Conservation (phyloP, 2,113 vertebrate genomes). For the Maccullochella peelii region DNA sequence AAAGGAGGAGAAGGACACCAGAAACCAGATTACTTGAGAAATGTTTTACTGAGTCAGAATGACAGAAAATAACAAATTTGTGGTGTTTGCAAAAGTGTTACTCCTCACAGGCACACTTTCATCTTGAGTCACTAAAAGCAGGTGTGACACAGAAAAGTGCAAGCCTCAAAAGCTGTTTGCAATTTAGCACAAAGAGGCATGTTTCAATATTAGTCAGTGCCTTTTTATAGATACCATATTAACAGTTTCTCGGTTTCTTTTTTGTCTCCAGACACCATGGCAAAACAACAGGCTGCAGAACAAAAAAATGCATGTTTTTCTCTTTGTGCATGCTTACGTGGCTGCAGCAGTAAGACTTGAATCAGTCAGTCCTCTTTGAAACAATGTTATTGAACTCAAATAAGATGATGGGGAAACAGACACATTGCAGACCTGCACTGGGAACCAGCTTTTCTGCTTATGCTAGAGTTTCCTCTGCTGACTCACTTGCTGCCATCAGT, state of each 20-base stretch:
- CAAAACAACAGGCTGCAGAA: neutral
- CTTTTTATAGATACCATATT: conserved; percentile 10
- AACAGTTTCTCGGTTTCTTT: conserved; percentile 15
- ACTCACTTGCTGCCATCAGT: conserved; percentile 40
- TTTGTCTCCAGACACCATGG: neutral
- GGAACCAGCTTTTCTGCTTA: conserved; percentile 54
- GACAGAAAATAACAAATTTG: conserved; percentile 21
- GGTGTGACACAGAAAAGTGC: conserved; percentile 53
- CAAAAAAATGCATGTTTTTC: conserved; percentile 5
- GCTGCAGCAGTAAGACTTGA: conserved; percentile 23
- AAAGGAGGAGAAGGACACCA: conserved; percentile 1
- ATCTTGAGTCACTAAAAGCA: conserved; percentile 35
- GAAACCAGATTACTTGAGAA: conserved; percentile 3
- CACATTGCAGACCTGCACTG: conserved; percentile 26
- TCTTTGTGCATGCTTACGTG: neutral
- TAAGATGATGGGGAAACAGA: conserved; percentile 33
- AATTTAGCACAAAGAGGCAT: neutral
- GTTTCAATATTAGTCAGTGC: conserved; percentile 12
- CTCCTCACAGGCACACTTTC: conserved; percentile 9
- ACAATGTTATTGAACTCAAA: conserved; percentile 44
- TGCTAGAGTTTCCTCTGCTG: conserved; percentile 51
- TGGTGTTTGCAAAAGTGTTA: conserved; percentile 9
- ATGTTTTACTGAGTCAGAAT: conserved; percentile 9
- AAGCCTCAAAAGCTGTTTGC: conserved; percentile 5
- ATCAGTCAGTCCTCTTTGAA: conserved; percentile 11